Conservation (phyloP, 2,888 invertebrate species). For the Hemicrepidius hirtus region DNA sequence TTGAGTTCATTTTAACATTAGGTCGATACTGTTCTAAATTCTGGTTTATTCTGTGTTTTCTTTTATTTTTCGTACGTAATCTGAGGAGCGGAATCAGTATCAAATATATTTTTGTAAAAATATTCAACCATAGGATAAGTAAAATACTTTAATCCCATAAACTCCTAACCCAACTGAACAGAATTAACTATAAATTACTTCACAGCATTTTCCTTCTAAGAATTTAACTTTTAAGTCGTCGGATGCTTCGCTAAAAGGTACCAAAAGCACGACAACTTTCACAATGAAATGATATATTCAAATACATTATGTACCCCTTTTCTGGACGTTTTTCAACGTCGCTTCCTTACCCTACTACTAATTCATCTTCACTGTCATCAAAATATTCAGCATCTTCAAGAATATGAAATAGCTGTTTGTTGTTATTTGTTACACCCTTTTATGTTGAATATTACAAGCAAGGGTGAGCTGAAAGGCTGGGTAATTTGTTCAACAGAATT, state of each 20-base stretch:
- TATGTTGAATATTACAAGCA: conserved; percentile 2
- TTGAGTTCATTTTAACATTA: no score
- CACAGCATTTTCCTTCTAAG: not conserved
- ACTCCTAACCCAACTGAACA: not conserved
- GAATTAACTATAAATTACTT: not conserved
- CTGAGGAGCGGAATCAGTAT: no score
- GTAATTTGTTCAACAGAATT: not conserved
- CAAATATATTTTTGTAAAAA: no score
- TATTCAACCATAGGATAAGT: no score
- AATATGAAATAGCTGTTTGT: conserved; percentile 20
- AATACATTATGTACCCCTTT: conserved; percentile 6
- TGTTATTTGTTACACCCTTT: conserved; percentile 19
- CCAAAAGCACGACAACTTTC: conserved; percentile 1
- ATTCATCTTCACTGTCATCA: conserved; percentile 35
- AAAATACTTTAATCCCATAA: no score
- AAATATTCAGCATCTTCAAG: conserved; percentile 25
- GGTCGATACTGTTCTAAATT: no score
- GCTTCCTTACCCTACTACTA: conserved; percentile 10
- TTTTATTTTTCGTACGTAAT: no score
- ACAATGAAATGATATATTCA: conserved; percentile 24
- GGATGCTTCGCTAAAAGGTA: not conserved
- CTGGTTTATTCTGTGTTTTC: no score
- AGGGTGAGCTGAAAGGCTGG: no score
- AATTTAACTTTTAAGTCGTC: not conserved
- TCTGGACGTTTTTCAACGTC: conserved; percentile 22